Conservation (phyloP, 2,888 invertebrate genomes). For the Acleris cristana region DNA sequence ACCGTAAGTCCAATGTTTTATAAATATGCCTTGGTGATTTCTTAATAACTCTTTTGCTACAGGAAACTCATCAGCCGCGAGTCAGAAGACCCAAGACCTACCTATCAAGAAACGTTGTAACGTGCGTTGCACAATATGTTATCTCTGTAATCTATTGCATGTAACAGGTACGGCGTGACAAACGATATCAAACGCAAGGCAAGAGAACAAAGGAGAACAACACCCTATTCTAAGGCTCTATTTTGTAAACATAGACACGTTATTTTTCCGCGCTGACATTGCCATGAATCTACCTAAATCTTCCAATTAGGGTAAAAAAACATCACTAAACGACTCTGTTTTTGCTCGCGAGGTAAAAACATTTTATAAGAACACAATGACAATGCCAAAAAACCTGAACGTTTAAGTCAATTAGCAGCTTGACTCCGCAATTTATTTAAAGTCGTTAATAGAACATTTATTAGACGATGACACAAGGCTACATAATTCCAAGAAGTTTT, state of each 20-base stretch:
- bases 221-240: conserved; percentile 9
- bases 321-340: neutral
- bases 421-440: conserved; percentile 33
- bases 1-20: conserved; percentile 60
- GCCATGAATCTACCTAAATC: neutral
- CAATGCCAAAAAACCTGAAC: conserved; percentile 37
- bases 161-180: conserved; percentile 36
- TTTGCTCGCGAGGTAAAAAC: conserved; percentile 10
- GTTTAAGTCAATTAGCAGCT: conserved; percentile 43
- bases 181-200: conserved; percentile 23
- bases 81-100: conserved; percentile 12
- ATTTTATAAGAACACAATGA: conserved; percentile 29
- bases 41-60: neutral
- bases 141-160: conserved; percentile 34
- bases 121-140: conserved; percentile 35
- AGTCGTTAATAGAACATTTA: conserved; percentile 35
- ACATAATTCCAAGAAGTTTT: conserved; percentile 1
- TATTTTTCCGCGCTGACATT: neutral
- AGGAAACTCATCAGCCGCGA: conserved; percentile 16
- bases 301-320: conserved; percentile 6
- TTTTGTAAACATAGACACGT: conserved; percentile 22
- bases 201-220: conserved; percentile 24
- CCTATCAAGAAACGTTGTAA: conserved; percentile 19
- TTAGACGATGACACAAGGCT: conserved; percentile 49
- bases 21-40: conserved; percentile 18